A percentile compares a stretch with the other conserved stretches of the same genome.
Evolutionary conservation across 2,888 invertebrate species (phyloP).

Genomic region (Philaethria dido): DNA sequence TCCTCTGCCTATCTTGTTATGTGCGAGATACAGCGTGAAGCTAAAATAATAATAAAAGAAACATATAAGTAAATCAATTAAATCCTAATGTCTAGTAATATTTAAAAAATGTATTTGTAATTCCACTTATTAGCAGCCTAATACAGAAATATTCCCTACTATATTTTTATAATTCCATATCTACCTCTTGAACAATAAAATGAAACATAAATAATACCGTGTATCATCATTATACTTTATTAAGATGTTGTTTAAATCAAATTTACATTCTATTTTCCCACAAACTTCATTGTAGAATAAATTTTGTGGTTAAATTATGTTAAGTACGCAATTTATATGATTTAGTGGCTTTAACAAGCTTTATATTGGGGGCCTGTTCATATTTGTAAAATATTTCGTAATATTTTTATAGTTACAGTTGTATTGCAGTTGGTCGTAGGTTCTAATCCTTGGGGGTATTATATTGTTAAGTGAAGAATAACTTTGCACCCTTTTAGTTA

Average conservation of each 20-base stretch:
- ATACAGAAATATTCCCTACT: not conserved
- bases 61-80: too few species aligned
- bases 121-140: too few species aligned
- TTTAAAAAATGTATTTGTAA: too few species aligned
- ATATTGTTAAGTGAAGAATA: too few species aligned
- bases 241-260: slow-evolving; percentile 9
- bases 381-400: not conserved
- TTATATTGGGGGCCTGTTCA: not conserved
- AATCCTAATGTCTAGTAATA: too few species aligned
- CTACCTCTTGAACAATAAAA: not conserved
- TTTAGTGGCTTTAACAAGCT: slow-evolving; percentile 15
- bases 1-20: too few species aligned
- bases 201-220: not conserved
- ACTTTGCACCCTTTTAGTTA: too few species aligned
- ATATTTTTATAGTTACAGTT: too few species aligned
- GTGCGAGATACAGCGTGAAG: too few species aligned
- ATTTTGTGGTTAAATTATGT: slow-evolving; percentile 14
- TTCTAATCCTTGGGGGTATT: too few species aligned
- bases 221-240: not conserved
- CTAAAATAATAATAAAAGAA: too few species aligned
- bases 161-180: not conserved
- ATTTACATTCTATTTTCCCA: slow-evolving; percentile 8
- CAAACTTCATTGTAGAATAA: slow-evolving; percentile 11
- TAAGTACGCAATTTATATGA: slow-evolving; percentile 22
- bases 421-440: too few species aligned